A percentile compares a stretch with the other conserved stretches of the same genome.
These are phyloP conservation scores for Aphidius colemani DNA, from an alignment of 2,888 invertebrate species.

Conservation along the genomic window DNA sequence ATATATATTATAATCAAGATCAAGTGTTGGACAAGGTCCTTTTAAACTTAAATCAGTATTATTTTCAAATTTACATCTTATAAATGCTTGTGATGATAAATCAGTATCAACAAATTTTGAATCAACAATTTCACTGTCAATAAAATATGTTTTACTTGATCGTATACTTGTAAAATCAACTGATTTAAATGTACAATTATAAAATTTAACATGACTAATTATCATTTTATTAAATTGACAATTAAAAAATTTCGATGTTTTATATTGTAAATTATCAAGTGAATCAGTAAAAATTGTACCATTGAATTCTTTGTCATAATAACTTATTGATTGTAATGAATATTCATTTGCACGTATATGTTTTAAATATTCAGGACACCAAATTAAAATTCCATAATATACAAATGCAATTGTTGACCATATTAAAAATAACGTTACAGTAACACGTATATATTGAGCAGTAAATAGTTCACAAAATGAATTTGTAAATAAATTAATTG, in stretches of 20 bases:
- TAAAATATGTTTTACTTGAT: conserved; percentile 72
- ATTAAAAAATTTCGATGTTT: conserved; percentile 66
- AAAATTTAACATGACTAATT: conserved; percentile 74
- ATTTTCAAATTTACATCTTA: conserved; percentile 65
- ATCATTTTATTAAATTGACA: conserved; percentile 72
- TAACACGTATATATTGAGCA: conserved; percentile 67
- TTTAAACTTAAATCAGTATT: conserved; percentile 62
- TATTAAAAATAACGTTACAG: conserved; percentile 66
- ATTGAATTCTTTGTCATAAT: conserved; percentile 56
- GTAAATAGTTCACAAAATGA: conserved; percentile 72
- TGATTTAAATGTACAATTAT: conserved; percentile 72
- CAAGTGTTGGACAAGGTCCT: conserved; percentile 60
- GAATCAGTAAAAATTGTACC: conserved; percentile 65
- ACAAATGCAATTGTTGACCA: conserved; percentile 66
- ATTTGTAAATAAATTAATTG: conserved; percentile 67
- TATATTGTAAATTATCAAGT: conserved; percentile 69
- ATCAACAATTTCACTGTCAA: conserved; percentile 67
- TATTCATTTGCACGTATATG: conserved; percentile 57
- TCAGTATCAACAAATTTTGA: conserved; percentile 76
- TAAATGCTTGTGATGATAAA: conserved; percentile 65
- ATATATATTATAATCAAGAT: conserved; percentile 67
- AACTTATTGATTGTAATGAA: conserved; percentile 47
- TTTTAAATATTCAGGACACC: conserved; percentile 65
- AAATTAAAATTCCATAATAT: conserved; percentile 65
- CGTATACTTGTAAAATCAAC: conserved; percentile 74